Evolutionary conservation across 2,888 invertebrate species (phyloP).

Genomic region (Balanococcus diminutus): DNA sequence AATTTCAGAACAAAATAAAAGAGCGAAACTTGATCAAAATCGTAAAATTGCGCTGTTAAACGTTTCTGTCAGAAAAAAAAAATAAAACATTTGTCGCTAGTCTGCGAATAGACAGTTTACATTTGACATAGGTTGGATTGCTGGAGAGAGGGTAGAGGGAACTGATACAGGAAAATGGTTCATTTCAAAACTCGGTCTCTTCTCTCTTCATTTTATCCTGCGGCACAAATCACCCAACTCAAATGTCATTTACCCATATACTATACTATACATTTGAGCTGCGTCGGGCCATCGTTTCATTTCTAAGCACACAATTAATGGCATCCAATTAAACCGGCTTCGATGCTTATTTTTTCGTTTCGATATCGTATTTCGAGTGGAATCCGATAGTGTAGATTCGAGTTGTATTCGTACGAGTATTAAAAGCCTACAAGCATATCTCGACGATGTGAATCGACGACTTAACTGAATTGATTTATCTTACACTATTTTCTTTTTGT

Average conservation of each 20-base stretch:
- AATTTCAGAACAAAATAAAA: not conserved
- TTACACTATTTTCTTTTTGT: no score
- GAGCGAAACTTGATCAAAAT: not conserved
- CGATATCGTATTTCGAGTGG: not conserved
- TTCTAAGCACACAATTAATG: not conserved
- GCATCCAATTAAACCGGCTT: not conserved
- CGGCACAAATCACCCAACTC: not conserved
- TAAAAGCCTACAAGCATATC: not conserved
- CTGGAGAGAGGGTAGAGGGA: not conserved
- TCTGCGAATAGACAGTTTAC: not conserved
- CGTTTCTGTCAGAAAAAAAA: not conserved
- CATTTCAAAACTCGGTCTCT: not conserved
- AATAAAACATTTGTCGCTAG: not conserved
- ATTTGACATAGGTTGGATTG: not conserved
- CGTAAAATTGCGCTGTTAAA: not conserved
- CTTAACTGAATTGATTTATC: no score
- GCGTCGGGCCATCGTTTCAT: no score
- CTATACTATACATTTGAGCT: not conserved
- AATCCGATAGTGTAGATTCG: not conserved
- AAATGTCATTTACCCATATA: not conserved
- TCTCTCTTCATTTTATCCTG: not conserved
- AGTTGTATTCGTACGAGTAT: not conserved
- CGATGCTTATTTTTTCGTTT: not conserved
- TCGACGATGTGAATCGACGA: no score
- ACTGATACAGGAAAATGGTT: not conserved